A percentile compares a stretch with the other conserved stretches of the same genome.
These are phyloP conservation scores for Noctua janthe DNA, from an alignment of 2,888 invertebrate species.

Conservation along the genomic window DNA sequence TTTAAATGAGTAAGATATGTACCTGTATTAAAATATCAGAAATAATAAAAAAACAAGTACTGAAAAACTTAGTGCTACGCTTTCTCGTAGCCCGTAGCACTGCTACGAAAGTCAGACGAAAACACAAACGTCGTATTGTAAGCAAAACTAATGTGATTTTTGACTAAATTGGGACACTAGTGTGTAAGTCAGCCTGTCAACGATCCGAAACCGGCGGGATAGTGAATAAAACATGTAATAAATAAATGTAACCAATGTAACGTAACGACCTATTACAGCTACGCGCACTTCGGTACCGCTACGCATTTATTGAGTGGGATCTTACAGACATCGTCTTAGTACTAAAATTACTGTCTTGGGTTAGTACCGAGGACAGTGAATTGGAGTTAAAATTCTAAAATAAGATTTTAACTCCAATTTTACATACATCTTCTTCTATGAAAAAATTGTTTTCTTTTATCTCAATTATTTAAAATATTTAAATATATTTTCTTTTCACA, in stretches of 20 bases:
- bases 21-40: background rate
- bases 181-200: constrained; percentile 69
- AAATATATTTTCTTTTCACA: background rate
- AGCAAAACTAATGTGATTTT: constrained; percentile 41
- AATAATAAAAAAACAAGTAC: constrained; percentile 8
- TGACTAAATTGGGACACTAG: constrained; percentile 36
- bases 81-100: constrained; percentile 58
- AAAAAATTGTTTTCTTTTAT: background rate
- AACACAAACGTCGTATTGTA: background rate
- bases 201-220: constrained; percentile 68
- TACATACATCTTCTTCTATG: background rate
- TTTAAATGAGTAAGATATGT: background rate
- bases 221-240: constrained; percentile 89
- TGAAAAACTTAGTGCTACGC: constrained; percentile 41
- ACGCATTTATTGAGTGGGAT: constrained; percentile 51
- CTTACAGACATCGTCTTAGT: constrained; percentile 4
- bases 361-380: too few species aligned
- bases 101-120: constrained; percentile 40
- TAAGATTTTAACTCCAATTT: background rate
- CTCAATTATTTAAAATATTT: background rate
- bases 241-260: constrained; percentile 83
- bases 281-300: constrained; percentile 49
- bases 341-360: background rate
- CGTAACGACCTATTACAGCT: constrained; percentile 79
- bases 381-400: too few species aligned